Base-by-base conservation (phyloP, 53 echinoderm and acorn worm species). In the Arbacia lixula region DNA sequence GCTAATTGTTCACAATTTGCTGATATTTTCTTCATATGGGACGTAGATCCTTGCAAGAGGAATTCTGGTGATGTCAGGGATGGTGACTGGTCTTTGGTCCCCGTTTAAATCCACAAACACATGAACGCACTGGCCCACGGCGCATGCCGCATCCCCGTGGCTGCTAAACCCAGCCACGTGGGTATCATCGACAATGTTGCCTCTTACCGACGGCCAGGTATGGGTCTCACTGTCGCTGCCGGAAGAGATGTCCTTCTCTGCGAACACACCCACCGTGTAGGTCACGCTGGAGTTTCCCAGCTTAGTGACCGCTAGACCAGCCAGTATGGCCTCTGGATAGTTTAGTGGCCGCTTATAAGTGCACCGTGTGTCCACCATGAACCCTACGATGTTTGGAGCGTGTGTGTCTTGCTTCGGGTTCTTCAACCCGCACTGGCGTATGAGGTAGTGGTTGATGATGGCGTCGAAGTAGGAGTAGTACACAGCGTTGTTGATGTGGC, bases 381-480 rank as follows among this genome's bases (percentile, higher is more conserved):
- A 93, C 33, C 93, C 91, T 6, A 93, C 72, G 2, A 86, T 69
- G 34, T 78, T 73, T 0, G 95, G 87, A 40, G 69, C 78, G 20
- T 58, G 21, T 10, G 28, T 22, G 38, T 24, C 56, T 36, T 58
- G n/a, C 6, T 37, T 57, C 0, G 78, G 60, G 5, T 36, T 35
- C 22, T 86, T 77, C 21, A 95, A 37, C 20, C 71, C 77, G 29
- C 93, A 93, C 25, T 76, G 35, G 12, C 83, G 71, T 19, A 89
- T 68, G 34, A 95, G 89, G 76, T 91, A 95, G 36, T 95, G 91
- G 60, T 93, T 95, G 64, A 93, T 89, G 53, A 95, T 53, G 4
- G 91, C 85, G 68, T 95, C 95, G 62, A 93, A 93, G 63, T 87
- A 95, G 6, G 91, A 91, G 68, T 93, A 95, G 65, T 95, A 95